A percentile compares a stretch with the other conserved stretches of the same genome.
Conservation (phyloP, 23 tunicate species). For the Aplidium turbinatum region DNA sequence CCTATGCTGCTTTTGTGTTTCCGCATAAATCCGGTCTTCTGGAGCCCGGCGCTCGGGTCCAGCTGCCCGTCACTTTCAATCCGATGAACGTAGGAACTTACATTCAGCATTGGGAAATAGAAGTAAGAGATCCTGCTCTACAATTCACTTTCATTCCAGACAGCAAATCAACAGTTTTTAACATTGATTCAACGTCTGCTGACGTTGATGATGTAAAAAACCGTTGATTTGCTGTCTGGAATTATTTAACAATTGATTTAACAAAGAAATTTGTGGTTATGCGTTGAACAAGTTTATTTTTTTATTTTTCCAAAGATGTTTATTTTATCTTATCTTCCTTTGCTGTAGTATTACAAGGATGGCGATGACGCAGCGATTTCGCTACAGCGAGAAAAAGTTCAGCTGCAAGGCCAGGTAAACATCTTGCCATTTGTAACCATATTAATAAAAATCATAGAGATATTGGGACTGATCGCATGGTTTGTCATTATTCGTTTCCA, state of each 20-base stretch:
- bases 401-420: conserved; percentile 64
- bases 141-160: too few relatives aligned
- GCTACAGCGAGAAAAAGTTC: conserved; percentile 49
- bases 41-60: conserved; percentile 64
- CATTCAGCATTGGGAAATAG: conserved; percentile 82
- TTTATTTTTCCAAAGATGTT: too few relatives aligned
- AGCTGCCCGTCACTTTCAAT: conserved; percentile 73
- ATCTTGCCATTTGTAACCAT: not conserved
- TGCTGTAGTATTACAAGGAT: conserved; percentile 67
- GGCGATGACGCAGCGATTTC: conserved; percentile 57
- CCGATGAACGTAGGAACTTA: conserved; percentile 73
- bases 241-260: too few relatives aligned
- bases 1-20: conserved; percentile 78
- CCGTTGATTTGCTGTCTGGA: too few relatives aligned
- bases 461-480: too few relatives aligned
- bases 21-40: conserved; percentile 65
- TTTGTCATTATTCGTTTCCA: too few relatives aligned
- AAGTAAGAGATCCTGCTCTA: conserved; percentile 42
- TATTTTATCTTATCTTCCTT: not conserved
- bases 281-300: too few relatives aligned
- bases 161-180: too few relatives aligned
- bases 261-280: too few relatives aligned
- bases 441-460: too few relatives aligned
- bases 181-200: too few relatives aligned
- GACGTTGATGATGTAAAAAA: too few relatives aligned